These are phyloP conservation scores for Micrasema longulum DNA, from an alignment of 1,140 invertebrate genomes.

Conservation along the genomic window DNA sequence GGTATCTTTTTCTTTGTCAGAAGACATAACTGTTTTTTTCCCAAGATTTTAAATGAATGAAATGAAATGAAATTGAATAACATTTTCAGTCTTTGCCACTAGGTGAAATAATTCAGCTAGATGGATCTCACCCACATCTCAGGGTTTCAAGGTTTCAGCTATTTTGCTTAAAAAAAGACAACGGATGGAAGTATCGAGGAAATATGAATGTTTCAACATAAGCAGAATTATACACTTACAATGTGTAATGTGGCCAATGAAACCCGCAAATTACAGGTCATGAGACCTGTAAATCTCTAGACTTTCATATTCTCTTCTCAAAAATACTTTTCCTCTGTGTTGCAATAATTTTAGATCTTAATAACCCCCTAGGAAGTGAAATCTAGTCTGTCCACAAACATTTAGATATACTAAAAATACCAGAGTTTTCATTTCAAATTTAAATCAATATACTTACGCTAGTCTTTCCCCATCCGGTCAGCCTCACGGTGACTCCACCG, in stretches of 20 bases:
- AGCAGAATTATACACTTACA: not conserved
- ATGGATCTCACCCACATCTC: not conserved
- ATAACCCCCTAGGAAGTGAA: not conserved
- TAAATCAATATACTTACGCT: conserved; percentile 66
- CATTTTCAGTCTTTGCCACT: not conserved
- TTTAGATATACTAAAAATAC: conserved; percentile 56
- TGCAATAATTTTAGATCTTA: not conserved
- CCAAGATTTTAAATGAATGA: too few species aligned
- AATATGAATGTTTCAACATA: too few species aligned
- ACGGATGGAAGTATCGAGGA: not conserved
- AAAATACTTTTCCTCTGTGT: not conserved
- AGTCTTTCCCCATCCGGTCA: conserved; percentile 55
- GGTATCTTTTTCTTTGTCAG: too few species aligned
- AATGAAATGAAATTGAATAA: too few species aligned
- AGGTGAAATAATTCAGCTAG: not conserved
- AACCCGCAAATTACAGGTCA: not conserved
- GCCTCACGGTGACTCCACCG: conserved; percentile 57
- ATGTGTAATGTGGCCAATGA: not conserved
- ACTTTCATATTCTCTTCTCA: too few species aligned
- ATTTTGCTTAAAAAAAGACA: not conserved
- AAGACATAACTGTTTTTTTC: too few species aligned
- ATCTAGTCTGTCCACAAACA: not conserved
- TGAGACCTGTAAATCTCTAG: not conserved
- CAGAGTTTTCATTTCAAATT: not conserved
- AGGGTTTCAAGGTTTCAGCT: not conserved